Evolutionary conservation across 2,113 vertebrate genomes (phyloP).

Genomic region (Entomyzon cyanotis): DNA sequence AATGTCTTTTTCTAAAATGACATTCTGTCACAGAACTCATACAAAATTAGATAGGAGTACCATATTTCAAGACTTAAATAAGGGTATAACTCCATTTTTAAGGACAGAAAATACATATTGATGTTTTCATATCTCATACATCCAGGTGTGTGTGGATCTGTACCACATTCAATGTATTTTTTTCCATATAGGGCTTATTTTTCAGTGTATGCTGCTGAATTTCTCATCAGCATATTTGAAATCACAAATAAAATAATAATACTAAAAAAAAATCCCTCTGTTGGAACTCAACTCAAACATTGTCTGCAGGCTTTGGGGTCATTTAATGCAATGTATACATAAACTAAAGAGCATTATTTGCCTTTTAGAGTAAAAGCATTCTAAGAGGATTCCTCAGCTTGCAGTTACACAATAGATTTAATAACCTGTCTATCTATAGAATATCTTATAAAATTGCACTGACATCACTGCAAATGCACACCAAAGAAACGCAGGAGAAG

Average conservation of each 20-base stretch:
- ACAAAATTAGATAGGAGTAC: background rate
- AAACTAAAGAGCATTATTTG: background rate
- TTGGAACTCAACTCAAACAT: background rate
- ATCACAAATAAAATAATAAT: background rate
- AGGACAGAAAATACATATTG: background rate
- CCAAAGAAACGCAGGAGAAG: background rate
- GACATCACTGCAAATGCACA: background rate
- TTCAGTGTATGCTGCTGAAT: background rate
- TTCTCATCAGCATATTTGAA: background rate
- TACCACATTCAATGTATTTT: accelerated
- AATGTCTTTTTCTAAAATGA: background rate
- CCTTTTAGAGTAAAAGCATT: background rate
- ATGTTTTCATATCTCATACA: background rate
- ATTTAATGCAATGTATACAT: background rate
- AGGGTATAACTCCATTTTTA: background rate
- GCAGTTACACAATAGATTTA: background rate
- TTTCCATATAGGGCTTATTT: background rate
- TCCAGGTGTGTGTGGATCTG: background rate
- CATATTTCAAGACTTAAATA: background rate
- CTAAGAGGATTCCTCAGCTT: background rate
- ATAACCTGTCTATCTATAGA: background rate
- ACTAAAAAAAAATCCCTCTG: background rate
- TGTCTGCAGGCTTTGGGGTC: background rate
- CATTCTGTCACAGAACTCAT: background rate
- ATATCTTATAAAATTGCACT: background rate